These are phyloP conservation scores for Amaurobius ferox DNA, from an alignment of 2,888 invertebrate genomes.

Conservation along the genomic window DNA sequence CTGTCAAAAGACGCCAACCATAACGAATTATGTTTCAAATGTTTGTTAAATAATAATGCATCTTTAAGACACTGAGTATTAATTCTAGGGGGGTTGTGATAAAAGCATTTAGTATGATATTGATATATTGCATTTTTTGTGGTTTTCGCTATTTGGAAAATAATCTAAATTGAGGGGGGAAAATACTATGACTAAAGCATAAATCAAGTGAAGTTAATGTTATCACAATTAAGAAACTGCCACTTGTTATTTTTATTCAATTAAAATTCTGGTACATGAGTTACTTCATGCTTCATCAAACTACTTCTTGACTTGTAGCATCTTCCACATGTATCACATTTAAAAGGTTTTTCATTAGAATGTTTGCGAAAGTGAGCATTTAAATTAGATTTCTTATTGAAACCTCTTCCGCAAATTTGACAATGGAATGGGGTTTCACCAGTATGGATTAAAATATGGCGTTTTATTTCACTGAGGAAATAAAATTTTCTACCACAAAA, in stretches of 20 bases:
- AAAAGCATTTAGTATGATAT: too few relatives aligned
- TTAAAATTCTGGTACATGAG: neutral
- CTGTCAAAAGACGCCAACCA: too few relatives aligned
- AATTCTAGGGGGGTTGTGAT: too few relatives aligned
- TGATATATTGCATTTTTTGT: too few relatives aligned
- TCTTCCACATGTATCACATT: neutral
- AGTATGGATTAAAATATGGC: constrained; percentile 1
- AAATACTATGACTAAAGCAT: too few relatives aligned
- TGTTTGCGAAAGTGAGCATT: neutral
- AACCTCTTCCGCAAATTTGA: neutral
- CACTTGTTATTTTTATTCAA: neutral
- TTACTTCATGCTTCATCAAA: constrained; percentile 7
- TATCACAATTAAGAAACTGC: too few relatives aligned
- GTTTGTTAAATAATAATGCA: too few relatives aligned
- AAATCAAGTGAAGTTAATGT: too few relatives aligned
- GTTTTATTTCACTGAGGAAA: constrained; percentile 10
- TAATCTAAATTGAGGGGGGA: too few relatives aligned
- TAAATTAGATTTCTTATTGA: constrained; percentile 4
- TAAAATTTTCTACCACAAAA: constrained; percentile 14
- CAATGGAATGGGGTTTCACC: constrained; percentile 7
- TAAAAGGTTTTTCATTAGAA: constrained; percentile 10
- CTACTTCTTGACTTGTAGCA: constrained; percentile 4
- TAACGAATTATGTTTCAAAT: too few relatives aligned
- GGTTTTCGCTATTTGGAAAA: too few relatives aligned
- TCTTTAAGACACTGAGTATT: too few relatives aligned